Evolutionary conservation across 92 coral and sea anemone species (phyloP), one percentile per base, ranked within the genome.

Genomic region (Phenganax subtilis): DNA sequence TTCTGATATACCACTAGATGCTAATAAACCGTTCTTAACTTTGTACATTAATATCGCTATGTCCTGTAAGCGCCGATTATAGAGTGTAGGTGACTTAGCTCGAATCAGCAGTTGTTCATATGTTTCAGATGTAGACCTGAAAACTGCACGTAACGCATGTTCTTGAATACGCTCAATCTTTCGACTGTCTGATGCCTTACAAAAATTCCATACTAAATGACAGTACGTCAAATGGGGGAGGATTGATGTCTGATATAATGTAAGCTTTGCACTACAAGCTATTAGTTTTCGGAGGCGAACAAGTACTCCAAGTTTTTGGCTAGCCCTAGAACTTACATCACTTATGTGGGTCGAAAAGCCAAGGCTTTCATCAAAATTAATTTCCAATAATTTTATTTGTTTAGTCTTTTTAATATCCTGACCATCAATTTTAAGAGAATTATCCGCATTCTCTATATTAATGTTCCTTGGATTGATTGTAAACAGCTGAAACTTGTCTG

Each of bases 151-250:
- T 57, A 73, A 63, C 20, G 86, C 82, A 51, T 85, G 57, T 57
- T 85, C 85, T 61, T 86, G 85, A 17, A 81, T 85, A 37, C 87
- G 83, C 66, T 87, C 87, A 15, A 87, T 55, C 72, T 87, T 84
- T 56, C 90, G 72, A 17, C 85, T 30, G 72, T 80, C 88, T 44
- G 86, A 87, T 57, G 90, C 44, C 12, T 75, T 73, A 56, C 90
- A 84, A 74, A 75, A 87, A 57, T 1, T 85, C 85, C 80, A 75
- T 64, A 75, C 80, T 64, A 75, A 15, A 47, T 75, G 80, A 54
- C 80, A 75, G n/a, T 75, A 75, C 3, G 80, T 75, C 25, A 80
- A 76, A 51, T 87, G 75, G 12, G 87, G 89, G 72, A 87, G 9
- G 62, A 80, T 75, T 1, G 72, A 72, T 0, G 87, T 31, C 55